Evolutionary conservation across 2,888 invertebrate genomes (phyloP), one percentile per base, ranked within the genome.

Genomic region (Ectemnius continuus): DNA sequence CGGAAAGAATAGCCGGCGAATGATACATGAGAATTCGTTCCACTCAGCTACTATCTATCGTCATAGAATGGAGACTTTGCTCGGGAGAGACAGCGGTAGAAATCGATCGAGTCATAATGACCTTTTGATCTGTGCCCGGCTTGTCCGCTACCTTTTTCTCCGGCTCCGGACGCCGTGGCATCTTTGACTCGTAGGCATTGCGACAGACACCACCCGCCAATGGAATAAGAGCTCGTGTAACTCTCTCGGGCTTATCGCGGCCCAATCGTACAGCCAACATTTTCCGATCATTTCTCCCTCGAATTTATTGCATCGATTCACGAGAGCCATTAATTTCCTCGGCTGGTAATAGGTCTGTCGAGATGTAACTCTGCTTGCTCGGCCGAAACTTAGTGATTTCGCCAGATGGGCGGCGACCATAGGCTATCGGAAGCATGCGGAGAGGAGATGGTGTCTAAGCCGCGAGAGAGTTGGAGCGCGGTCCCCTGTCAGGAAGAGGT

Each of bases 401-500:
- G 60, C 59, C 62, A 56, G 67, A 66, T 20, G 14, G 47, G 23
- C 46, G 57, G 72, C 60, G 63, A 16, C 52, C 61, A 58, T 56
- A 36, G 60, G 67, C 46, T 36, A 67, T 81, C 76, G 81, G 70
- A 75, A 70, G 62, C 36, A 36, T 36, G 69, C 75, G 75, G 71
- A 73, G 71, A 77, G 66, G 70, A 62, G 74, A 71, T 78, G 78
- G 81, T 78, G 82, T 76, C 75, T 70, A 74, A 70, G 78, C 71
- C 67, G 72, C 74, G 69, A 74, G 74, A 74, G 74, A 64, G 66
- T 73, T 68, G 73, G 65, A 77, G 77, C 82, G 28, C 18, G 73
- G 78, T 76, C 75, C 78, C 79, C 76, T 85, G 85, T 83, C 84
- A 84, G 84, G 82, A 86, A 84, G 82, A 84, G 82, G 79, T 84